Conservation (phyloP, 2,797 vertebrate species). For the Rhinophrynus dorsalis region DNA sequence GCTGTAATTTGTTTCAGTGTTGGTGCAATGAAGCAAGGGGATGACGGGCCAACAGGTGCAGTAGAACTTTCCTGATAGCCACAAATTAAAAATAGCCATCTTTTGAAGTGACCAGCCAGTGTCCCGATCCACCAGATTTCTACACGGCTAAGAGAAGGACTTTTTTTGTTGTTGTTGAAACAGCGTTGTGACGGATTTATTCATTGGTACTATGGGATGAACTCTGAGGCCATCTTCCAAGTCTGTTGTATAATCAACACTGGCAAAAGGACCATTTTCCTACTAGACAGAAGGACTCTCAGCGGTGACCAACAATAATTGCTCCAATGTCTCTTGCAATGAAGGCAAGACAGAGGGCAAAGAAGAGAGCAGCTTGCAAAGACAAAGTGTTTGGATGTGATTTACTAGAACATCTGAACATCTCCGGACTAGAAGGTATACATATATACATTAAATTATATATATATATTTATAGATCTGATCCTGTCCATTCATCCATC, state of each 20-base stretch:
- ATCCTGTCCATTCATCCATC: too few relatives aligned
- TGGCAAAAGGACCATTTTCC: too few relatives aligned
- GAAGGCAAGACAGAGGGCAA: conserved; percentile 72
- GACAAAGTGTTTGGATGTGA: conserved; percentile 93
- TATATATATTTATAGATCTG: too few relatives aligned
- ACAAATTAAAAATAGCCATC: too few relatives aligned
- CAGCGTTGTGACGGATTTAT: too few relatives aligned
- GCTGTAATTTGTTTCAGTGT: background rate
- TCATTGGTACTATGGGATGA: conserved; percentile 46
- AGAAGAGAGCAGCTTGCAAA: conserved; percentile 74
- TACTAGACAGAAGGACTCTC: background rate
- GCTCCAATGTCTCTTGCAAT: conserved; percentile 61
- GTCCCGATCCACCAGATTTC: too few relatives aligned
- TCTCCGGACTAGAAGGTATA: conserved; percentile 80
- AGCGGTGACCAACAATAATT: background rate
- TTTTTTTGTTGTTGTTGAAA: too few relatives aligned
- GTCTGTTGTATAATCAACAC: too few relatives aligned
- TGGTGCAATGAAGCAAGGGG: background rate
- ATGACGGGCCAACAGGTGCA: background rate
- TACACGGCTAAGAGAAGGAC: too few relatives aligned
- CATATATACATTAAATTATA: too few relatives aligned
- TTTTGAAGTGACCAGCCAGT: too few relatives aligned
- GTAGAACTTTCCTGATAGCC: too few relatives aligned
- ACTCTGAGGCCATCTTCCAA: background rate
- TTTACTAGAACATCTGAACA: conserved; percentile 78